These are phyloP conservation scores for Norana najaformis DNA, from an alignment of 2,888 invertebrate genomes.

Conservation along the genomic window DNA sequence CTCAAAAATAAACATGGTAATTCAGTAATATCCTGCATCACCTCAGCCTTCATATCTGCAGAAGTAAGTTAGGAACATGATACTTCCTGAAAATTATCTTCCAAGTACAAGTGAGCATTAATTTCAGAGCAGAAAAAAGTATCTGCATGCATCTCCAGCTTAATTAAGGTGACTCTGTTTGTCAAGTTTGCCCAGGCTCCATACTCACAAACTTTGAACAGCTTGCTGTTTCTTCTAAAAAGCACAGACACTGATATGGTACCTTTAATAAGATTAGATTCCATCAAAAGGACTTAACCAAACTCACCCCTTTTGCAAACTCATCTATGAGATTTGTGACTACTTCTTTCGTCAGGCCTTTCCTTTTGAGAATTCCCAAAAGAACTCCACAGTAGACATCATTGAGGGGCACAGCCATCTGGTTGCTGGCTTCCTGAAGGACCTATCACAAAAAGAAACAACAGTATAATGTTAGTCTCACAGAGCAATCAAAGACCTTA, in stretches of 20 bases:
- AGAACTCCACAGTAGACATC: constrained; percentile 7
- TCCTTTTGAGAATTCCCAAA: background rate
- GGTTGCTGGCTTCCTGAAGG: background rate
- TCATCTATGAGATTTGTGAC: background rate
- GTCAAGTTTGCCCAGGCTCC: background rate
- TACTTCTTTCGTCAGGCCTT: background rate
- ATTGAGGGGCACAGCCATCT: background rate
- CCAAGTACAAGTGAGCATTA: background rate
- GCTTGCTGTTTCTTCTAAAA: too few species aligned
- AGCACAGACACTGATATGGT: background rate
- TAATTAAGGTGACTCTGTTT: background rate
- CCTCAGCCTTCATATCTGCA: background rate
- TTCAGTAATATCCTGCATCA: too few species aligned
- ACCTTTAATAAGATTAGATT: background rate
- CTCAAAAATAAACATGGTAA: too few species aligned
- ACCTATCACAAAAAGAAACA: background rate
- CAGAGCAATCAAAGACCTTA: background rate
- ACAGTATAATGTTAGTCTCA: background rate
- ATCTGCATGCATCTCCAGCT: background rate
- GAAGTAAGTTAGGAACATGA: too few species aligned
- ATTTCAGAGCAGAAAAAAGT: too few species aligned
- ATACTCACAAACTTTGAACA: background rate
- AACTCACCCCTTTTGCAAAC: background rate
- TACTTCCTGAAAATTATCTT: too few species aligned
- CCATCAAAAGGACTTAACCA: background rate